These are phyloP conservation scores for Trididemnum nubilum DNA, from an alignment of 23 tunicate species.

Conservation along the genomic window DNA sequence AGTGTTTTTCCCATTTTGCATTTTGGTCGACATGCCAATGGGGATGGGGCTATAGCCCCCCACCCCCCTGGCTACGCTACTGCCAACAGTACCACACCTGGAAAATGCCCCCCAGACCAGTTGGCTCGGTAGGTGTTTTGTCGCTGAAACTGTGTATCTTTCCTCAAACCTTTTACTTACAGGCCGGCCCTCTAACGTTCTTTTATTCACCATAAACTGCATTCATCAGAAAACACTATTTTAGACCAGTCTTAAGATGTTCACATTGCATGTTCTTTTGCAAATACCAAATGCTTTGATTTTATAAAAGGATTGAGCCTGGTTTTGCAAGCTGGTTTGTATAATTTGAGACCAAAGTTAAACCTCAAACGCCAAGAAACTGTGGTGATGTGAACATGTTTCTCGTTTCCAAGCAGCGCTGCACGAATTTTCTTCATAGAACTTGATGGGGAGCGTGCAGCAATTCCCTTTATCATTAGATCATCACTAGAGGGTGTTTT, in stretches of 20 bases:
- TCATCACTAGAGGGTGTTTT: not conserved
- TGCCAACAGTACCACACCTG: slow-evolving; percentile 7
- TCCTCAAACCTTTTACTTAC: slow-evolving; percentile 10
- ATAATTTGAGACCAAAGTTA: slow-evolving; percentile 9
- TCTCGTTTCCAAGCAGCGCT: not conserved
- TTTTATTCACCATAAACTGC: slow-evolving; percentile 9
- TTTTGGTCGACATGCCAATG: no score
- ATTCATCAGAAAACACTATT: not conserved
- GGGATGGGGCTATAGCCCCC: no score
- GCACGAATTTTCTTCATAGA: not conserved
- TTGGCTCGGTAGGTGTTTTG: not conserved
- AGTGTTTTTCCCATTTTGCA: no score
- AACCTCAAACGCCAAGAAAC: not conserved
- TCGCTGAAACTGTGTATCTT: slow-evolving; percentile 14
- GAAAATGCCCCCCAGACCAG: slow-evolving; percentile 13
- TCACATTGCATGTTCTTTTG: slow-evolving; percentile 1
- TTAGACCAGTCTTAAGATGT: slow-evolving; percentile 15
- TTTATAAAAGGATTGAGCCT: slow-evolving; percentile 9
- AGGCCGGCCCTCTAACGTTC: slow-evolving; percentile 6
- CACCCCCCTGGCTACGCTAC: no score
- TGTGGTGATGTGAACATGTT: slow-evolving; percentile 1
- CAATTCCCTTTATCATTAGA: slow-evolving; percentile 7
- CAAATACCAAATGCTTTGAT: slow-evolving; percentile 5
- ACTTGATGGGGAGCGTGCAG: slow-evolving; percentile 15
- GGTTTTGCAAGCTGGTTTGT: slow-evolving; percentile 6